Evolutionary conservation across 2,888 invertebrate species (phyloP), one percentile per base, ranked within the genome.

Genomic region (Drosophila flavopinicola): DNA sequence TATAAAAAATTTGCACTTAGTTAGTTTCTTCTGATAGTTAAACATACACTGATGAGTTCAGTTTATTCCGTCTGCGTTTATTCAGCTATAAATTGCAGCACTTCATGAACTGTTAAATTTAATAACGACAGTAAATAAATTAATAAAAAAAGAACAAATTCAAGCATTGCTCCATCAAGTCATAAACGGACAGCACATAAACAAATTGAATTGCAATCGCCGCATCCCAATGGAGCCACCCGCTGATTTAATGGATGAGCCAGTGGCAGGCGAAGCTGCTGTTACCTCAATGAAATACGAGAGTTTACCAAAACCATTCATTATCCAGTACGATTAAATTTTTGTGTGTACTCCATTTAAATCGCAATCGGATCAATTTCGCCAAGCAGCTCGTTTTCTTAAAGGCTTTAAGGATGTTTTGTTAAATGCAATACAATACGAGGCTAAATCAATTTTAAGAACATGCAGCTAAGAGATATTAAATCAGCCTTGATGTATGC

Each of bases 191-290:
- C 33, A 42, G 58, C 61, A 71, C 78, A 87, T 87, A 87, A 80
- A 87, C 87, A 87, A 87, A 80, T 80, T 87, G 87, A 87, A 87
- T 67, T 74, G 76, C 71, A 70, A 33, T 53, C 33, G 49, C 30
- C 17, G n/a, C 20, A 39, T 10, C 6, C 39, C 41, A 25, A 4
- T n/a, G n/a, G 9, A 9, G 3, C 13, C 30, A 17, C n/a, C 25
- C n/a, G 13, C 15, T 38, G 48, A 47, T 48, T 65, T 65, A 67
- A 68, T 65, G 44, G 38, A 49, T 39, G 20, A 47, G 25, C 27
- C 39, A 32, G 6, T 11, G 11, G 66, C 24, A 20, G 30, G 20
- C 13, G 32, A 47, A 29, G 30, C 29, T 44, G 27, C 39, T 11
- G 49, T 29, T 51, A 24, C 30, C 37, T 29, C 32, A 51, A 54